phyloP scores from a whole-genome alignment of 1,140 invertebrate genomes.

The Eciton burchellii region DNA sequence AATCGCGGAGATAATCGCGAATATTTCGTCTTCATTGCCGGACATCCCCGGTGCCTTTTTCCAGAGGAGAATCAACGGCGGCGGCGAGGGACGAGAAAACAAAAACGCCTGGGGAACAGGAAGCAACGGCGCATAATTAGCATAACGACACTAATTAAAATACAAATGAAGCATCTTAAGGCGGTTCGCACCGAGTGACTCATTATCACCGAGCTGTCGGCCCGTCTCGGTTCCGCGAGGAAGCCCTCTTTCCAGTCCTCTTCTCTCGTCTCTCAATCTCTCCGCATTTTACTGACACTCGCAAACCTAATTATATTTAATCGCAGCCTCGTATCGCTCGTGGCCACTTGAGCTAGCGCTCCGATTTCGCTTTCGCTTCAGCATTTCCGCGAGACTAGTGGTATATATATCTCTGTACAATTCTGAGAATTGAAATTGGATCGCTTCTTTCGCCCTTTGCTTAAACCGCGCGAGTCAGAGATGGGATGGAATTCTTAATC shows the following conservation, averaged over 20 bases:
- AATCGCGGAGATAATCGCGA: conserved; percentile 40
- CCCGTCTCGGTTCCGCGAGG: conserved; percentile 64
- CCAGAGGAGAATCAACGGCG: conserved; percentile 34
- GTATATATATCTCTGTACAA: background rate
- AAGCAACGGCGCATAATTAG: conserved; percentile 85
- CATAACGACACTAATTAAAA: conserved; percentile 87
- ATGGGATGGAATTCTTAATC: background rate
- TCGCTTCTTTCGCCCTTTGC: background rate
- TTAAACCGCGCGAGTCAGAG: background rate
- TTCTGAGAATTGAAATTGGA: background rate
- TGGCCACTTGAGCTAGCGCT: conserved; percentile 54
- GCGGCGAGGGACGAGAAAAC: conserved; percentile 68
- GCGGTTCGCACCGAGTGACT: conserved; percentile 78
- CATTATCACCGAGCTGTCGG: conserved; percentile 82
- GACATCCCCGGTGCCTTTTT: conserved; percentile 58
- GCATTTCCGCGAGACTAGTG: background rate
- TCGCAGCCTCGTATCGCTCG: conserved; percentile 70
- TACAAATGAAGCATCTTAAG: conserved; percentile 86
- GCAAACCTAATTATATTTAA: conserved; percentile 81
- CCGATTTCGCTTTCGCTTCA: conserved; percentile 20
- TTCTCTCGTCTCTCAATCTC: conserved; percentile 65
- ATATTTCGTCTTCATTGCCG: conserved; percentile 51
- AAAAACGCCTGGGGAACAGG: conserved; percentile 82
- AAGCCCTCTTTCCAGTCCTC: conserved; percentile 49
- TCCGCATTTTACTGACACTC: conserved; percentile 80